phyloP scores from a whole-genome alignment of 35 echinoderm and acorn worm species.

The Chiridota heheva region DNA sequence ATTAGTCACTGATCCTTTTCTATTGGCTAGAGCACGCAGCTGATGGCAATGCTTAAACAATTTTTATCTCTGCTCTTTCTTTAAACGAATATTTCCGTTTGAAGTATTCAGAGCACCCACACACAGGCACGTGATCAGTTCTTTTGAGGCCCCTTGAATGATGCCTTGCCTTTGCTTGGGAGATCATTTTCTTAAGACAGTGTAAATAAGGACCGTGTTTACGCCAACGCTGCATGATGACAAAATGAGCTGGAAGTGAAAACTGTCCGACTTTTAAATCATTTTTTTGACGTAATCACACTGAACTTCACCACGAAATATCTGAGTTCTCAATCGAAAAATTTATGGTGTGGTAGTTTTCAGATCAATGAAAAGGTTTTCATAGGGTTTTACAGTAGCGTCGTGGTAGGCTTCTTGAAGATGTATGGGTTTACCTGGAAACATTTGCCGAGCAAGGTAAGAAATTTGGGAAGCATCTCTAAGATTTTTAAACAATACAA shows the following conservation, averaged over 20 bases:
- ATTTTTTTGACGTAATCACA: background rate
- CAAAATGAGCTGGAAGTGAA: background rate
- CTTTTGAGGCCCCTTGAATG: background rate
- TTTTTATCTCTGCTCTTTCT: background rate
- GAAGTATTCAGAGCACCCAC: conserved; percentile 21
- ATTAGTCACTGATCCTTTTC: background rate
- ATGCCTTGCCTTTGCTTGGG: background rate
- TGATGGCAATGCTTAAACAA: conserved; percentile 5
- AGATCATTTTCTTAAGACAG: background rate
- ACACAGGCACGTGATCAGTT: conserved; percentile 13
- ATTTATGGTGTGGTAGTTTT: background rate
- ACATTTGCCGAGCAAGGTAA: too few relatives aligned
- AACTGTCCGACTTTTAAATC: background rate
- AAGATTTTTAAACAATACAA: too few relatives aligned
- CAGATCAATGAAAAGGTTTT: conserved; percentile 25
- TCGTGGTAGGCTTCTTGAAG: too few relatives aligned
- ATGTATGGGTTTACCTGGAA: too few relatives aligned
- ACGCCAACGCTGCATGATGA: conserved; percentile 16
- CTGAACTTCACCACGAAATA: background rate
- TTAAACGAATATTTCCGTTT: conserved; percentile 25
- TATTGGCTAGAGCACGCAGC: conserved; percentile 9
- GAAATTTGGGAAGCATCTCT: too few relatives aligned
- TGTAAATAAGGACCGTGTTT: conserved; percentile 1
- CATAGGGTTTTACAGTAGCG: too few relatives aligned
- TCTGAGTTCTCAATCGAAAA: background rate